phyloP scores from a whole-genome alignment of 2,113 vertebrate species.

The Cranoglanis bouderius region DNA sequence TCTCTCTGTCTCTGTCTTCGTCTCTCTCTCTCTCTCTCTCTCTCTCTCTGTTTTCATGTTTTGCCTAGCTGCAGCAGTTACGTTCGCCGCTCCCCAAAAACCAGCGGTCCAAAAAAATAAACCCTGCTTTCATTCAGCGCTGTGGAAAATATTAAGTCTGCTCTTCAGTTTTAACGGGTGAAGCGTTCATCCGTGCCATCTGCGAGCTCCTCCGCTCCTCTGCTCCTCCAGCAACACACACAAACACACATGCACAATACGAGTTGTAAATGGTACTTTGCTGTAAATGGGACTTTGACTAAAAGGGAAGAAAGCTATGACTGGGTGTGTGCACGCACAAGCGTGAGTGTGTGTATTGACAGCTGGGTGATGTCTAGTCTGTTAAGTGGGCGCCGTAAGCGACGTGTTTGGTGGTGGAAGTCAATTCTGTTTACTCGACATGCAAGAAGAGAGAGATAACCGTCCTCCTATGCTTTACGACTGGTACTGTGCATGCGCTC shows the following conservation, averaged over 20 bases:
- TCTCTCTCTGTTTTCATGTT: conserved; percentile 4
- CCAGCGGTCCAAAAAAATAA: neutral
- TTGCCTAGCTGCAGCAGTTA: conserved; percentile 40
- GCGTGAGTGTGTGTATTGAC: neutral
- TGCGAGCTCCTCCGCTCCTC: conserved; percentile 15
- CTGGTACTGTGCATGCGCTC: neutral
- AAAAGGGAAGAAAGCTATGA: neutral
- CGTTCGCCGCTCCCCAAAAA: conserved; percentile 3
- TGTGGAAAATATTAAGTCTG: conserved; percentile 39
- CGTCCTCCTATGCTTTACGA: neutral
- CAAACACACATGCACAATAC: neutral
- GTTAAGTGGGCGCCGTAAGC: neutral
- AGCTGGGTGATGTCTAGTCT: conserved; percentile 22
- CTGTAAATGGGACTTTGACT: conserved; percentile 5
- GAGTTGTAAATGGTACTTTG: neutral
- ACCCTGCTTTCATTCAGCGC: conserved; percentile 28
- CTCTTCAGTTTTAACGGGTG: conserved; percentile 19
- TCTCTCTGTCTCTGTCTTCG: too few relatives aligned
- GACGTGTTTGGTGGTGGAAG: neutral
- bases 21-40: conserved; percentile 31
- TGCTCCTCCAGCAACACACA: neutral
- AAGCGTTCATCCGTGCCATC: conserved; percentile 32
- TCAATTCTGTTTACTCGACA: neutral
- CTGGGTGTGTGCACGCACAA: neutral
- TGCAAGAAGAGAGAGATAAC: neutral